Conservation (phyloP, 2,888 invertebrate species). For the Cosmorhoe ocellata region DNA sequence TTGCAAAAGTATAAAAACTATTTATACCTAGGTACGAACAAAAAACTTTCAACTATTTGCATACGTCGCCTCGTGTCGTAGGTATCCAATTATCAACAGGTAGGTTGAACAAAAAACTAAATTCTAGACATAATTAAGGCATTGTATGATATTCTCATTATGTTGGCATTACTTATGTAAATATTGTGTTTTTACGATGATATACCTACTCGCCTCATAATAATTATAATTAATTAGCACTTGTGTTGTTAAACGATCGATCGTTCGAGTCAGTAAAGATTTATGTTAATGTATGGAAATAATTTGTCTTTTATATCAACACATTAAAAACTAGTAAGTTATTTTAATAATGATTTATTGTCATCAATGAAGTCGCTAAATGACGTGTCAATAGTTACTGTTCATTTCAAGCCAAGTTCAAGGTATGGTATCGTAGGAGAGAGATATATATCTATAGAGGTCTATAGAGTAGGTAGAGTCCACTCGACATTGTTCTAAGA, state of each 20-base stretch:
- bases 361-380: neutral
- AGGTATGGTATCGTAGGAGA: no score
- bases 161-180: neutral
- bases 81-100: neutral
- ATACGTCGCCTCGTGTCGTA: no score
- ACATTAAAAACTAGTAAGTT: neutral
- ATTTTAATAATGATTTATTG: neutral
- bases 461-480: no score
- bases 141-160: neutral
- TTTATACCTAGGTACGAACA: neutral
- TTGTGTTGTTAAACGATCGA: neutral
- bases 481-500: no score
- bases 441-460: no score
- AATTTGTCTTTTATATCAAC: neutral
- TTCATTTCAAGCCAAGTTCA: no score
- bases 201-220: neutral
- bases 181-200: neutral
- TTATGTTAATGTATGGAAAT: neutral
- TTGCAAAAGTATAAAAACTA: no score
- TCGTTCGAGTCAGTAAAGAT: neutral
- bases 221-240: neutral
- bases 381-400: neutral
- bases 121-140: neutral
- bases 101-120: neutral
- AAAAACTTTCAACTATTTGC: no score